Evolutionary conservation across 2,113 vertebrate species (phyloP), one percentile per base, ranked within the genome.

Genomic region (Litocranius walleri): DNA sequence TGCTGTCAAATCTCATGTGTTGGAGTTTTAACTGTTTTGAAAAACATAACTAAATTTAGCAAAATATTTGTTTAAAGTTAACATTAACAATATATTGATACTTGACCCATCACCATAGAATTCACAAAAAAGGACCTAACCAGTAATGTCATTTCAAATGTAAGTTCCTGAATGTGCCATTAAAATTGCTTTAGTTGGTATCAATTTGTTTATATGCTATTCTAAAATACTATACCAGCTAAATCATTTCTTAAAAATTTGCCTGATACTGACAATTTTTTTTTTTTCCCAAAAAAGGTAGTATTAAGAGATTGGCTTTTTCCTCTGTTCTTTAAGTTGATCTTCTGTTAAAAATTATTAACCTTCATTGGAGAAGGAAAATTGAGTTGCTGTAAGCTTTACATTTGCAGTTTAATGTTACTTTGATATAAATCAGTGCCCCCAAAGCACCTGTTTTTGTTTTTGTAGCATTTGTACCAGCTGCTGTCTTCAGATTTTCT

Each of bases 401-500:
- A 56, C n/a, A 45, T 77, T 43, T 83, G 40, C 50, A 48, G 36
- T 89, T 91, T 89, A 16, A 36, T 33, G 29, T 67, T 67, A 62
- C 29, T 64, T 52, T 61, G 81, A 43, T 81, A 23, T 71, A 36
- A 71, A 19, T 59, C 80, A 57, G 1, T 84, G 13, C 5, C 29
- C 59, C 71, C 29, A 15, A 54, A 50, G 23, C 7, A 40, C 29
- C 59, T 78, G 30, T 62, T 71, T 54, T 54, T 77, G 71, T 15
- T 86, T 85, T 30, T 13, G 4, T 50, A 50, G 57, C 30, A 12
- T 45, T 29, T 12, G 15, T 92, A 11, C 7, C 16, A 81, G 64
- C 67, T 62, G 25, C 82, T 97, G n/a, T 93, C 87, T 97, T 94
- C 56, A 96, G 83, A 82, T 95, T 98, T 98, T 96, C 67, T 80